Evolutionary conservation across 2,113 vertebrate species (phyloP), one percentile per base, ranked within the genome.

Genomic region (Galeopterus variegatus): DNA sequence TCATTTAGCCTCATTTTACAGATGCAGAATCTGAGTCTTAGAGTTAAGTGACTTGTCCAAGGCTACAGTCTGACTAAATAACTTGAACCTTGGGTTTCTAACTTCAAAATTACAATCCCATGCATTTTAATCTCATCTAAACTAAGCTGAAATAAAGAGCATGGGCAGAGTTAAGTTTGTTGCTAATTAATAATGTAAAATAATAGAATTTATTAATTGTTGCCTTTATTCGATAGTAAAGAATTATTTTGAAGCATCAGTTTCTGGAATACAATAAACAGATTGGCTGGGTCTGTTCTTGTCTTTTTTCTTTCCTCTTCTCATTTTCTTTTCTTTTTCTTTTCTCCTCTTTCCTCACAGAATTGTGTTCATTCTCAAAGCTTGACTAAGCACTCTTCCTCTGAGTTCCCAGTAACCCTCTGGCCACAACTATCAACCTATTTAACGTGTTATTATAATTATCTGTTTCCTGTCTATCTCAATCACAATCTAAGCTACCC

Each of bases 221-320:
- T 92, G 56, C 10, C 18, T 52, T 85, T 90, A 90, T 90, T 86
- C 33, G 31, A 21, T 77, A 77, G 18, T 79, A 86, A 89, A 83
- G 1, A 89, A 60, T 79, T 95, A 60, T 21, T 72, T 93, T 36
- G 36, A 79, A 81, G 58, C n/a, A 48, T 88, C 28, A 26, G 7
- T 65, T 95, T 96, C 41, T 91, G 14, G 26, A 88, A 88, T 73
- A 8, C 13, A 81, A 48, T 85, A 91, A 95, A 56, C 64, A 54
- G 15, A 93, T 23, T 52, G 12, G 1, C 19, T 93, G 33, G 23
- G 1, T 3, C 12, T 54, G 5, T 31, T 69, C 19, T 86, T 76
- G 26, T 24, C 8, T 62, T 81, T 54, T 73, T 31, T 73, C 1
- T 45, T 33, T 67, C 69, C 28, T 64, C 14, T 33, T 45, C 14